Percentiles rank a stretch among this genome's conserved stretches.
Evolutionary conservation across 2,888 invertebrate genomes (phyloP).

Genomic region (Drosophila putrida): DNA sequence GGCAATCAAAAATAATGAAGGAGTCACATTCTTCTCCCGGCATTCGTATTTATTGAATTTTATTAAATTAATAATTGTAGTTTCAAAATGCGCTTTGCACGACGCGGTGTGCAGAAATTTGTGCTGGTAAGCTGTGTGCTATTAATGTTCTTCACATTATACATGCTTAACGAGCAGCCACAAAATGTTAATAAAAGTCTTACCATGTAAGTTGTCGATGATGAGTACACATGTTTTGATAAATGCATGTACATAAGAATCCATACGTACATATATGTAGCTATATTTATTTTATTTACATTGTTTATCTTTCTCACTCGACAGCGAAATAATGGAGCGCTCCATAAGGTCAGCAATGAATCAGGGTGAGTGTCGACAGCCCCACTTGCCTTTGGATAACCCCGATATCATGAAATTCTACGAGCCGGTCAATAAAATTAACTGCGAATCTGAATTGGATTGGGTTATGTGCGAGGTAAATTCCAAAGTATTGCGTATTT

Average conservation of each 20-base stretch:
- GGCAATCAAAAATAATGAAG: background rate
- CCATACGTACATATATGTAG: background rate
- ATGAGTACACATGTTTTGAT: background rate
- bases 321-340: constrained; percentile 86
- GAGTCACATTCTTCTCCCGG: background rate
- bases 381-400: constrained; percentile 88
- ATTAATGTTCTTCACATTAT: constrained; percentile 43
- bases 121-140: constrained; percentile 26
- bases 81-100: constrained; percentile 65
- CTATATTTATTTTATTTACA: constrained; percentile 7
- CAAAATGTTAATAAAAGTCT: constrained; percentile 59
- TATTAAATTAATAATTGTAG: constrained; percentile 1
- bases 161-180: constrained; percentile 43
- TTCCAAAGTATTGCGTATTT: background rate
- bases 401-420: constrained; percentile 92
- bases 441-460: constrained; percentile 87
- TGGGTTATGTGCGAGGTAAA: constrained; percentile 92
- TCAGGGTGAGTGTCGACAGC: constrained; percentile 88
- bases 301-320: constrained; percentile 10
- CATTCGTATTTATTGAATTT: constrained; percentile 3
- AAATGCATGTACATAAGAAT: background rate
- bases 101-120: constrained; percentile 66
- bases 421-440: constrained; percentile 87
- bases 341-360: constrained; percentile 85
- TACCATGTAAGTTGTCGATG: constrained; percentile 74